Evolutionary conservation across 2,888 invertebrate genomes (phyloP), one percentile per base, ranked within the genome.

Genomic region (Amphipoea oculea): DNA sequence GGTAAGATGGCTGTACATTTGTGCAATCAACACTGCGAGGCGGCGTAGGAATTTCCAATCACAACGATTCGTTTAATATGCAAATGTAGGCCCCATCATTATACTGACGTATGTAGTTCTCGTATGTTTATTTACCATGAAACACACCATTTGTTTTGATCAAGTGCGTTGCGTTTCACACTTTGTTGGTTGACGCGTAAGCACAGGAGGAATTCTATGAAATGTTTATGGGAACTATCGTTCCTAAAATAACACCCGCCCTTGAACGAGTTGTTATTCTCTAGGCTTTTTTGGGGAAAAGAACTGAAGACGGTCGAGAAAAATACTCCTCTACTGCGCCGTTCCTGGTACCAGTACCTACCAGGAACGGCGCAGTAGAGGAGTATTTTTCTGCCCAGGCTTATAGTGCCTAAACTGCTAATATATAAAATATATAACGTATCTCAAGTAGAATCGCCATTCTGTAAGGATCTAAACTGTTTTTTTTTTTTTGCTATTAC

Each of bases 21-120:
- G 48, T 48, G 83, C 57, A 73, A 60, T 71, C 73, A 83, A 70
- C 54, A 51, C 57, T 54, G 69, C 60, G 9, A 23, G 20, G 48
- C 23, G 69, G 36, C 20, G 54, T 42, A 36, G 57, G 42, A 42
- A 68, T 83, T 78, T 83, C 36, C 63, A 83, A 72, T 83, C 78
- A 60, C 62, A 72, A 45, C 20, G 17, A 72, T 72, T 60, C 68
- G 67, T 60, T 83, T 83, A 45, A 63, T 57, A 83, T 78, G 74
- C 65, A 75, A 78, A 83, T 78, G 57, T 78, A 36, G 17, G 14
- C n/a, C 11, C n/a, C 60, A 23, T 62, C 29, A 40, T 68, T 54
- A 45, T 62, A 14, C 17, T n/a, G 78, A 70, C 68, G 36, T 45
- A 29, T 20, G 40, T 73, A 63, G 62, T 62, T 73, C 48, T 45